phyloP scores from a whole-genome alignment of 1,140 invertebrate genomes.

The Hycleus phaleratus region DNA sequence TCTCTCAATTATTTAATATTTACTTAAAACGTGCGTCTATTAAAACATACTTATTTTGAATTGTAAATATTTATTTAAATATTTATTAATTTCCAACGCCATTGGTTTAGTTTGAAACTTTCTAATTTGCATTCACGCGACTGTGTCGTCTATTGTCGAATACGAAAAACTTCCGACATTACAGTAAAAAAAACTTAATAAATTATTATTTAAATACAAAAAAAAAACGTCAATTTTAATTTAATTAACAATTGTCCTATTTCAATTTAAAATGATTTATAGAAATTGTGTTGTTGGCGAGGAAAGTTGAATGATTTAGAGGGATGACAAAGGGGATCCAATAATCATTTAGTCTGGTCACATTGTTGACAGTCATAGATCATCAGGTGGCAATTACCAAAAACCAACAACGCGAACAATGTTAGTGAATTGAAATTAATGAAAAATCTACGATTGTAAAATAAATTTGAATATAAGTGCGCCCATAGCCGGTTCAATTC shows the following conservation, averaged over 20 bases:
- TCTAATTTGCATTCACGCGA: conserved; percentile 7
- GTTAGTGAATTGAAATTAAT: conserved; percentile 10
- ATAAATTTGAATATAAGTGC: not conserved
- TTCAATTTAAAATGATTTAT: too few relatives aligned
- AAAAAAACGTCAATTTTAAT: too few relatives aligned
- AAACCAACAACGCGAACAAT: conserved; percentile 1
- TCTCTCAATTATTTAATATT: conserved; percentile 7
- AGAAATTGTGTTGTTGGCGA: too few relatives aligned
- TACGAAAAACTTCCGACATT: conserved; percentile 2
- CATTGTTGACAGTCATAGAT: conserved; percentile 10
- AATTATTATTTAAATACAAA: conserved; percentile 5
- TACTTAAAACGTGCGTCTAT: conserved; percentile 22
- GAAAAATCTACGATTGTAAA: not conserved
- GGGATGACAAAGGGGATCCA: too few relatives aligned
- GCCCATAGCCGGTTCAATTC: conserved; percentile 7
- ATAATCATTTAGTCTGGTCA: not conserved
- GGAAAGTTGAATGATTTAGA: too few relatives aligned
- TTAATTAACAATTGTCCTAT: too few relatives aligned
- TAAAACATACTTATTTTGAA: conserved; percentile 35
- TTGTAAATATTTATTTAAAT: conserved; percentile 32
- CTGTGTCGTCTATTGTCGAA: too few relatives aligned
- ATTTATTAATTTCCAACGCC: conserved; percentile 12
- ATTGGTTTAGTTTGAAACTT: conserved; percentile 7
- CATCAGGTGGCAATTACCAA: conserved; percentile 13
- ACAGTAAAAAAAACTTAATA: not conserved